Conservation (phyloP, 2,797 vertebrate genomes). For the Enteromius thamalakanensis region DNA sequence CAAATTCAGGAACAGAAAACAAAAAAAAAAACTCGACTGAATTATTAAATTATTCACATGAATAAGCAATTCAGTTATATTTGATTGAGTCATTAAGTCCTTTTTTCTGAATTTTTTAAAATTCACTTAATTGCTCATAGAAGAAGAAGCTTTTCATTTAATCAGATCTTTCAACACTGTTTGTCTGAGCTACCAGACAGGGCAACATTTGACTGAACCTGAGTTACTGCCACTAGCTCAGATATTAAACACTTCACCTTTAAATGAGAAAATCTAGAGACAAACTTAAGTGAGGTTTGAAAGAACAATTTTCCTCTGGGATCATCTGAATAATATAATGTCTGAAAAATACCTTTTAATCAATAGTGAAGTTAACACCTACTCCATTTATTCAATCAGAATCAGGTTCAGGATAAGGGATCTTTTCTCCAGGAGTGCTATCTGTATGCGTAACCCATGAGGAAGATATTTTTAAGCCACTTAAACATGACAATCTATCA, state of each 20-base stretch:
- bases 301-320: not conserved
- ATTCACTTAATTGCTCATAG: not conserved
- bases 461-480: constrained; percentile 46
- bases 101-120: not conserved
- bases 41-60: not conserved
- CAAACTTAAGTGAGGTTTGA: not conserved
- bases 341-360: not conserved
- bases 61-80: not conserved
- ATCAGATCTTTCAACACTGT: not conserved
- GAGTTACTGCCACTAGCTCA: not conserved
- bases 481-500: constrained; percentile 46
- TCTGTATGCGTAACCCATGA: constrained; percentile 17
- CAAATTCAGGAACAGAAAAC: not conserved
- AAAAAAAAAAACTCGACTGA: not conserved
- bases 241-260: not conserved
- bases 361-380: constrained; percentile 19
- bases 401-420: constrained; percentile 12
- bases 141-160: not conserved
- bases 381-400: constrained; percentile 3
- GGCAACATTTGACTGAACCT: not conserved
- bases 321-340: constrained; percentile 12
- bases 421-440: constrained; percentile 20
- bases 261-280: not conserved
- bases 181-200: not conserved
- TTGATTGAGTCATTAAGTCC: not conserved